Conservation (phyloP, 2,113 vertebrate species). For the Chaenogobius annularis region DNA sequence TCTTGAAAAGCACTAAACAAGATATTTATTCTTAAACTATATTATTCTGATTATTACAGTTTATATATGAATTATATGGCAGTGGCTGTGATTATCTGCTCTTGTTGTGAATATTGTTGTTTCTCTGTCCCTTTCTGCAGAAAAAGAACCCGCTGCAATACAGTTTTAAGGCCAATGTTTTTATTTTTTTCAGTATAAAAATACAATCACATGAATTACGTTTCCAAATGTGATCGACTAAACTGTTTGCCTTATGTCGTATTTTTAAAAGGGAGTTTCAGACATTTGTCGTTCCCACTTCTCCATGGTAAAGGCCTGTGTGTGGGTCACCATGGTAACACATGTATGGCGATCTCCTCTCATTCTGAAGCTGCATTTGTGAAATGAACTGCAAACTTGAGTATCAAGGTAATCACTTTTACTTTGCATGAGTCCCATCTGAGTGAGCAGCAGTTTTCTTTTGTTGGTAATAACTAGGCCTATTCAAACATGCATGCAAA, state of each 20-base stretch:
- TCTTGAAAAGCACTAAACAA: no score
- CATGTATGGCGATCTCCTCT: conserved; percentile 18
- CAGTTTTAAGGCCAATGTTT: no score
- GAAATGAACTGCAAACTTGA: conserved; percentile 17
- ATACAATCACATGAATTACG: background rate
- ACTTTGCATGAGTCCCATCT: background rate
- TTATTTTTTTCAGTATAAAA: background rate
- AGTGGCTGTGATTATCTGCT: no score
- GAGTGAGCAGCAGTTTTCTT: no score
- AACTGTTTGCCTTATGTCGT: background rate
- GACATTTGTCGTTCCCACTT: conserved; percentile 40
- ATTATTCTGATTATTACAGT: no score
- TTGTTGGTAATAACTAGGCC: background rate
- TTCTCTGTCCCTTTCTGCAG: no score
- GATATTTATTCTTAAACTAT: no score
- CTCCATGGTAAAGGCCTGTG: conserved; percentile 31
- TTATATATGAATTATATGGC: no score
- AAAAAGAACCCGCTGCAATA: no score
- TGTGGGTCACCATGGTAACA: conserved; percentile 65
- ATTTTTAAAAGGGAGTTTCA: conserved; percentile 4
- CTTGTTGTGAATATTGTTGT: no score
- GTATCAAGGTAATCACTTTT: conserved; percentile 15
- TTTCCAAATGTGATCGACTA: no score
- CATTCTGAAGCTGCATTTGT: conserved; percentile 34
- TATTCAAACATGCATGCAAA: no score